Conservation (phyloP, 2,888 invertebrate species). For the Halictus ligatus region DNA sequence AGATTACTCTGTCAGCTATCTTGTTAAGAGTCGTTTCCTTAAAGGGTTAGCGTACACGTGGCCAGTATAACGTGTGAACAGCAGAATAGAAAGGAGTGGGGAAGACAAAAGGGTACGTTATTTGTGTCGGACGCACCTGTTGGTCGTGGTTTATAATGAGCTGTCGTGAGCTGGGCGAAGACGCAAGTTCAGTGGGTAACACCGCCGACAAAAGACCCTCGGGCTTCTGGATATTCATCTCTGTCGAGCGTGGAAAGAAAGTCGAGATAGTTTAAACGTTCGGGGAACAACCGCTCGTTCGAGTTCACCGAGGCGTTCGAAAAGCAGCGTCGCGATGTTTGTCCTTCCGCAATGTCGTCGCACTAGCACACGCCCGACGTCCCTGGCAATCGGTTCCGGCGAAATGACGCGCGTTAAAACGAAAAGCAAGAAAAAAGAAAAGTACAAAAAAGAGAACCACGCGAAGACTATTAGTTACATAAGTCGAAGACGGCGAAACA, state of each 20-base stretch:
- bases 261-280: not conserved
- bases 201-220: constrained; percentile 77
- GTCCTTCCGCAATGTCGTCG: not conserved
- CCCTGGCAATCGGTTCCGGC: not conserved
- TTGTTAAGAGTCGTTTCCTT: not conserved
- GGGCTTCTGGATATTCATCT: constrained; percentile 78
- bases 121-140: constrained; percentile 74
- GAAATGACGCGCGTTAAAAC: not conserved
- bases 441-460: not conserved
- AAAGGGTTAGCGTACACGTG: not conserved
- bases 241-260: constrained; percentile 42
- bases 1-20: not conserved
- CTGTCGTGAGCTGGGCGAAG: constrained; percentile 74
- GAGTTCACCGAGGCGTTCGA: not conserved
- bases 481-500: constrained; percentile 6
- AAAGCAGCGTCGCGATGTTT: not conserved
- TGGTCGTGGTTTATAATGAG: constrained; percentile 78
- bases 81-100: not conserved
- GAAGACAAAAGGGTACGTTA: constrained; percentile 45
- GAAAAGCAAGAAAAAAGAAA: not conserved
- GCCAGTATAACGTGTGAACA: not conserved
- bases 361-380: not conserved
- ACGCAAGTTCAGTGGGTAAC: constrained; percentile 73
- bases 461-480: not conserved
- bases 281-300: not conserved